A percentile compares a stretch with the other conserved stretches of the same genome.
Evolutionary conservation across 2,888 invertebrate species (phyloP).

Genomic region (Fragum fragum): DNA sequence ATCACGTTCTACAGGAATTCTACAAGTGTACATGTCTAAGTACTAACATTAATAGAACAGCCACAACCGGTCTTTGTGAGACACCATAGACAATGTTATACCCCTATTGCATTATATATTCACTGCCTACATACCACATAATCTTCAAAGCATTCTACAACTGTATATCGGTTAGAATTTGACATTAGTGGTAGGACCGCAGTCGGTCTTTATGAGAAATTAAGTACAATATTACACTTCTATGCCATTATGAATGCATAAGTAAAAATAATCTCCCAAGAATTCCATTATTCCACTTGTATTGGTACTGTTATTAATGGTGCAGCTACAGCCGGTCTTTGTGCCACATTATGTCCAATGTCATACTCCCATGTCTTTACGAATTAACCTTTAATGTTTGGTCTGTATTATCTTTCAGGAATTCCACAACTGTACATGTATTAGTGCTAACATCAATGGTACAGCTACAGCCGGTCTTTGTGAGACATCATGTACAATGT

Average conservation of each 20-base stretch:
- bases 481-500: slow-evolving; percentile 66
- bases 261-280: slow-evolving; percentile 56
- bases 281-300: slow-evolving; percentile 45
- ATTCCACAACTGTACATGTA: slow-evolving; percentile 46
- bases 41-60: slow-evolving; percentile 40
- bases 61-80: slow-evolving; percentile 71
- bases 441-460: slow-evolving; percentile 29
- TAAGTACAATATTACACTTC: slow-evolving; percentile 69
- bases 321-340: slow-evolving; percentile 70
- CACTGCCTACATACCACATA: slow-evolving; percentile 59
- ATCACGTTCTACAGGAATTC: slow-evolving; percentile 43
- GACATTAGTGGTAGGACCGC: slow-evolving; percentile 49
- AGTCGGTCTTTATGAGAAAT: slow-evolving; percentile 71
- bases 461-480: slow-evolving; percentile 72
- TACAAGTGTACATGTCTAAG: slow-evolving; percentile 46
- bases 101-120: slow-evolving; percentile 57
- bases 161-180: slow-evolving; percentile 43
- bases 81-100: slow-evolving; percentile 68
- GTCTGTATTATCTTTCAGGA: slow-evolving; percentile 51
- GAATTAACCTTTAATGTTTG: slow-evolving; percentile 58
- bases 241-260: slow-evolving; percentile 59
- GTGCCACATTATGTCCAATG: slow-evolving; percentile 69
- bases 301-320: slow-evolving; percentile 31
- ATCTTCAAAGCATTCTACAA: slow-evolving; percentile 37
- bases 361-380: slow-evolving; percentile 65